Base-by-base conservation (phyloP, 2,797 vertebrate species). In the Tapirus indicus region DNA sequence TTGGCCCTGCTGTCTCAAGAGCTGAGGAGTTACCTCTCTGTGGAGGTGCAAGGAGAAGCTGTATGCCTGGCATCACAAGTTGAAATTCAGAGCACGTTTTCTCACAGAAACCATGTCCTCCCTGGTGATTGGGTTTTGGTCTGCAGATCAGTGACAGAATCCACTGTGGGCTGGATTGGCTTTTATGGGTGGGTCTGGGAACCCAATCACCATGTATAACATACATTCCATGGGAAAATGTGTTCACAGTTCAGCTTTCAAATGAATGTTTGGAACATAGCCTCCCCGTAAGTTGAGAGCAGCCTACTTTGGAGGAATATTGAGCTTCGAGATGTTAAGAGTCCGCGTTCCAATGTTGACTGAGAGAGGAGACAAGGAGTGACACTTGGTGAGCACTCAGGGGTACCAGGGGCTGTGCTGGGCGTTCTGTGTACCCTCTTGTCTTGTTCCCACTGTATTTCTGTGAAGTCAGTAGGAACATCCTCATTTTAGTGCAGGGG, bases 231-330 rank as follows among this genome's bases (percentile, higher is more conserved):
- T 78, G 58, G 60, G 62, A 68, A 75, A 62, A 20, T 35, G 29
- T 66, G 27, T 62, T 74, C 38, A 1, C n/a, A 66, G 85, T 77
- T 97, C 32, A 18, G 13, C 64, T 93, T 97, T 85, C 78, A 82
- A 27, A 9, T 49, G 79, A 54, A 29, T 2, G 0, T 66, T 54
- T 58, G 80, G 21, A 38, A 27, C 52, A 10, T 17, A 85, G 23
- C 44, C 66, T 95, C 16, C 41, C 82, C 62, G 5, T 82, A 41
- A 77, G n/a, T n/a, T 60, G 72, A 88, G 84, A 54, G 54, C 0
- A 1, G 79, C 58, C 75, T 83, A 0, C 75, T 23, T 58, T 79
- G 75, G 62, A 75, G 80, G 64, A 72, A 56, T 8, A 38, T 52
- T 54, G 72, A 92, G 62, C 14, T 13, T 12, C 27, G n/a, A 62